These are phyloP conservation scores for Micromys minutus DNA, from an alignment of 2,113 vertebrate species.

Conservation along the genomic window DNA sequence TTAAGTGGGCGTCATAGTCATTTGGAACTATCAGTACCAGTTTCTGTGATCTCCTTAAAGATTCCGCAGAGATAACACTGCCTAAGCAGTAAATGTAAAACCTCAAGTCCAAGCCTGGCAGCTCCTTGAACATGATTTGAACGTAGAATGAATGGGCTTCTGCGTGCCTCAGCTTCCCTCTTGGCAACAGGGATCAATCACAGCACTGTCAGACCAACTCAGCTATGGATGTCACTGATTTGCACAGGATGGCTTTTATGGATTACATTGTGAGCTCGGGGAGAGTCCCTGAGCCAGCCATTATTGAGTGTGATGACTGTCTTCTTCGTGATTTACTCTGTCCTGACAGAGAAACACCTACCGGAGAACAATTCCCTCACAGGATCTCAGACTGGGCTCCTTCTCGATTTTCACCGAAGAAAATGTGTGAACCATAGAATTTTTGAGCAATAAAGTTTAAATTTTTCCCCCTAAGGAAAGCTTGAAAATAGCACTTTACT, in stretches of 20 bases:
- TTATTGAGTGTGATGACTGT: neutral
- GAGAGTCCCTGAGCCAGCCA: neutral
- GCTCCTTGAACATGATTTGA: neutral
- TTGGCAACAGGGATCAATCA: neutral
- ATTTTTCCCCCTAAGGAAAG: neutral
- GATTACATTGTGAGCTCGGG: neutral
- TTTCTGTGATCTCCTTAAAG: neutral
- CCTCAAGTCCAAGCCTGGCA: neutral
- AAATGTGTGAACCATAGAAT: neutral
- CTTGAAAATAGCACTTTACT: slow-evolving; percentile 31
- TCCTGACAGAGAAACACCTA: slow-evolving; percentile 3
- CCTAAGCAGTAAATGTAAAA: neutral
- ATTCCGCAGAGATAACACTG: neutral
- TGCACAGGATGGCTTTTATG: neutral
- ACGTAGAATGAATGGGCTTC: neutral
- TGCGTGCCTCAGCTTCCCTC: neutral
- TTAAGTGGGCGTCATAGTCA: neutral
- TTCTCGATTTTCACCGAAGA: slow-evolving; percentile 37
- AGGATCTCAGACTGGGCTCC: neutral
- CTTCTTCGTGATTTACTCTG: neutral
- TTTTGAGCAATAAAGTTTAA: neutral
- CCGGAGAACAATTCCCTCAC: neutral
- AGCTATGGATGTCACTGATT: neutral
- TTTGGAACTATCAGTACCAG: neutral
- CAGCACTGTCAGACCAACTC: neutral